A percentile compares a stretch with the other conserved stretches of the same genome.
phyloP scores from a whole-genome alignment of 1,140 invertebrate species.

The Psilanteris sp. region DNA sequence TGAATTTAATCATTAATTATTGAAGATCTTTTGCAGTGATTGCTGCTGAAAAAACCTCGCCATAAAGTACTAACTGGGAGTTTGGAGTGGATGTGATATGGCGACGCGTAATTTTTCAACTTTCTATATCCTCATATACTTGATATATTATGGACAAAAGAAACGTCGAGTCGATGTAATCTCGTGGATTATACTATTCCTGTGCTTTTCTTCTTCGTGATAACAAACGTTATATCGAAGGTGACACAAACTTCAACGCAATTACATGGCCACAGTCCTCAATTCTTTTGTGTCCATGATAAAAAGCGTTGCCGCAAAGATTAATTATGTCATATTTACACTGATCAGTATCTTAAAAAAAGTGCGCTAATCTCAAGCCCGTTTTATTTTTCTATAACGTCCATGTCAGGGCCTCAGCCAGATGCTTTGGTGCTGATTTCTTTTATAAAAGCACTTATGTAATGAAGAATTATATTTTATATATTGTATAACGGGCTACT shows the following conservation, averaged over 20 bases:
- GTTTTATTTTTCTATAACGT: slow-evolving; percentile 62
- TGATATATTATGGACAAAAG: slow-evolving; percentile 70
- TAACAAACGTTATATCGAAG: slow-evolving; percentile 46
- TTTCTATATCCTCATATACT: slow-evolving; percentile 75
- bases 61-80: slow-evolving; percentile 45
- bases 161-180: slow-evolving; percentile 65
- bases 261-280: slow-evolving; percentile 21
- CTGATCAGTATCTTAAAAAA: slow-evolving; percentile 39
- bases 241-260: slow-evolving; percentile 32
- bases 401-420: slow-evolving; percentile 43
- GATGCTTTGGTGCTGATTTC: slow-evolving; percentile 41
- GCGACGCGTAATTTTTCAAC: slow-evolving; percentile 70
- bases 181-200: slow-evolving; percentile 62
- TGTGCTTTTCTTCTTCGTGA: slow-evolving; percentile 63
- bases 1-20: neutral
- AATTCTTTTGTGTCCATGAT: slow-evolving; percentile 16
- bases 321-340: slow-evolving; percentile 37
- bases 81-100: slow-evolving; percentile 53
- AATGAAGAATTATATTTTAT: slow-evolving; percentile 78
- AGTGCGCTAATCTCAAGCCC: slow-evolving; percentile 41
- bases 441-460: slow-evolving; percentile 69
- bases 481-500: slow-evolving; percentile 79
- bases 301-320: slow-evolving; percentile 20
- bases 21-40: slow-evolving; percentile 71
- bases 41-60: slow-evolving; percentile 69